phyloP scores from a whole-genome alignment of 2,113 vertebrate species.

The Naja naja region DNA sequence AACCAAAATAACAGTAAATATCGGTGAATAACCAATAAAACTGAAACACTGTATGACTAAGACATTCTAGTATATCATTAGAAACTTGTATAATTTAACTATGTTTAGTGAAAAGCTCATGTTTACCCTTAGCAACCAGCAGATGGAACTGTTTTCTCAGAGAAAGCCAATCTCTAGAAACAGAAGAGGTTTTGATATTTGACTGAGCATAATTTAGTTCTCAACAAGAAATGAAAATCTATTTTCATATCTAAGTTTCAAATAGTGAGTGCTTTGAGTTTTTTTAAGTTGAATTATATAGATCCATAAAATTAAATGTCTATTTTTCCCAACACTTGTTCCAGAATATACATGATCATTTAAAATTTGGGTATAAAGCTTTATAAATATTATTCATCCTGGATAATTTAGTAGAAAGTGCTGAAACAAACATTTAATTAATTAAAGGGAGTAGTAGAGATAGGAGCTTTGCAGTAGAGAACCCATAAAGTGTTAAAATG shows the following conservation, averaged over 20 bases:
- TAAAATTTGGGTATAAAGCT: not conserved
- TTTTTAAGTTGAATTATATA: not conserved
- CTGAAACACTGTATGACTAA: not conserved
- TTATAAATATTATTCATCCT: not conserved
- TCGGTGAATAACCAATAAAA: not conserved
- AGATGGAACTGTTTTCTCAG: slow-evolving; percentile 64
- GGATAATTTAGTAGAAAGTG: not conserved
- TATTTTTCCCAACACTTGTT: not conserved
- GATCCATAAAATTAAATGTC: not conserved
- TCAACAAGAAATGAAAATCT: not conserved
- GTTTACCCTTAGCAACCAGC: slow-evolving; percentile 56
- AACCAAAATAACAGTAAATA: not conserved
- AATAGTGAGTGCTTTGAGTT: not conserved
- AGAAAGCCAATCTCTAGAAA: slow-evolving; percentile 11
- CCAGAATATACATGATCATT: not conserved
- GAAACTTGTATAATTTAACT: not conserved
- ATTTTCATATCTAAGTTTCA: not conserved
- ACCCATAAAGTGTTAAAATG: not conserved
- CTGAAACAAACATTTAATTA: not conserved
- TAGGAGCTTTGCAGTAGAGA: not conserved
- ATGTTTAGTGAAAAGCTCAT: not conserved
- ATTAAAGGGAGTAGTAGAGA: not conserved
- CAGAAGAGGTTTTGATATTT: not conserved
- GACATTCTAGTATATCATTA: not conserved
- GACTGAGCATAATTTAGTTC: not conserved